Evolutionary conservation across 2,113 vertebrate species (phyloP), one percentile per base, ranked within the genome.

Genomic region (Salvelinus fontinalis): DNA sequence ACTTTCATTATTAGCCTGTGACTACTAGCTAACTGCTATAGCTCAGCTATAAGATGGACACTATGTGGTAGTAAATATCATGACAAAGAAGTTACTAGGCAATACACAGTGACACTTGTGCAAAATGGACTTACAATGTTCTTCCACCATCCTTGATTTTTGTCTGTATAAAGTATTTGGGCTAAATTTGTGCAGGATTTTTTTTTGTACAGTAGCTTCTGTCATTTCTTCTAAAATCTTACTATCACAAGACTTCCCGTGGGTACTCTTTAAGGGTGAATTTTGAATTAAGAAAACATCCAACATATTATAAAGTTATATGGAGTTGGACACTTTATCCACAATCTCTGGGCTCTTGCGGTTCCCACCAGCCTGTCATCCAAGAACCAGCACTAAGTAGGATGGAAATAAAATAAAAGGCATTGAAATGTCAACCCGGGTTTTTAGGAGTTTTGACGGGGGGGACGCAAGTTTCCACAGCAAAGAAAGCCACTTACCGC

Each of bases 391-490:
- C 77, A 78, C 84, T 87, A 90, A 93, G 90, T 70, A 75, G 87
- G 88, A 89, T 86, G 85, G 79, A 86, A 84, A 88, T 85, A 86
- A 81, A 91, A 85, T 85, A 86, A 90, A 84, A 89, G 79, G 84
- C 87, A 90, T 86, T 88, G 87, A 91, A 92, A 90, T 92, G 88
- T 92, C 90, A 90, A 84, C 83, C 83, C 75, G 67, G 75, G 89
- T 80, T 89, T 90, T 86, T 87, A 77, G 81, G 84, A 85, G 85
- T 87, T 92, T 83, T 86, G 84, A 82, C 26, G 26, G 26, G 83
- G 85, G 83, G 79, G 83, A 84, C 84, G 76, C 76, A 82, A 82
- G 80, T 85, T 85, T 84, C 82, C 72, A 44, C 39, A 78, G 81
- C 75, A 70, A 77, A 87, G 89, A 88, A 92, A 92, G 87, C 86